phyloP scores from a whole-genome alignment of 2,888 invertebrate genomes.

The Patella ulyssiponensis region DNA sequence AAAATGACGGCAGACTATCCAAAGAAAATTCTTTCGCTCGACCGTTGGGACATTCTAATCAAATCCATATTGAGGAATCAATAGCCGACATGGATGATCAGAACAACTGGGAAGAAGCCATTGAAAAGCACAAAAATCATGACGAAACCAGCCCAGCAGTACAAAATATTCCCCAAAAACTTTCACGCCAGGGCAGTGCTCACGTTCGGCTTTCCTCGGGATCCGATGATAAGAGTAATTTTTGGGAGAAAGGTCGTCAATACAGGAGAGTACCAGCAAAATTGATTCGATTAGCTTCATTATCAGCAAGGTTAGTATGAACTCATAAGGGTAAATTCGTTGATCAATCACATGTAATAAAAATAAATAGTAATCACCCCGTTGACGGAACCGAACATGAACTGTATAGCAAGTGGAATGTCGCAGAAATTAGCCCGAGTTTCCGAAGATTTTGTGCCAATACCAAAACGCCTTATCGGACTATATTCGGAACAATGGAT shows the following conservation, averaged over 20 bases:
- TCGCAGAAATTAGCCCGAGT: too few relatives aligned
- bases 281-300: conserved; percentile 50
- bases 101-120: background rate
- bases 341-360: too few relatives aligned
- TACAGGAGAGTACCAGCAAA: conserved; percentile 45
- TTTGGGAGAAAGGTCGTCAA: background rate
- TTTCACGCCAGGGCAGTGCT: background rate
- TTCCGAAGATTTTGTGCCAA: too few relatives aligned
- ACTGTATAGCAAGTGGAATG: too few relatives aligned
- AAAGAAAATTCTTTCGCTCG: background rate
- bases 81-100: background rate
- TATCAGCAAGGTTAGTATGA: background rate
- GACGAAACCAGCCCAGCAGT: background rate
- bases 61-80: background rate
- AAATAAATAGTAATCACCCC: too few relatives aligned
- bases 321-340: too few relatives aligned
- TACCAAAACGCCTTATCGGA: too few relatives aligned
- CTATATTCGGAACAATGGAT: too few relatives aligned
- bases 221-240: background rate
- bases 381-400: too few relatives aligned
- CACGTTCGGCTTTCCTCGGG: background rate
- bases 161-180: background rate
- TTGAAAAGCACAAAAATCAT: background rate
- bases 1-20: background rate
- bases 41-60: background rate